Percentiles rank a stretch among this genome's conserved stretches.
These are phyloP conservation scores for Myotis daubentonii DNA, from an alignment of 2,797 vertebrate genomes.

Conservation along the genomic window DNA sequence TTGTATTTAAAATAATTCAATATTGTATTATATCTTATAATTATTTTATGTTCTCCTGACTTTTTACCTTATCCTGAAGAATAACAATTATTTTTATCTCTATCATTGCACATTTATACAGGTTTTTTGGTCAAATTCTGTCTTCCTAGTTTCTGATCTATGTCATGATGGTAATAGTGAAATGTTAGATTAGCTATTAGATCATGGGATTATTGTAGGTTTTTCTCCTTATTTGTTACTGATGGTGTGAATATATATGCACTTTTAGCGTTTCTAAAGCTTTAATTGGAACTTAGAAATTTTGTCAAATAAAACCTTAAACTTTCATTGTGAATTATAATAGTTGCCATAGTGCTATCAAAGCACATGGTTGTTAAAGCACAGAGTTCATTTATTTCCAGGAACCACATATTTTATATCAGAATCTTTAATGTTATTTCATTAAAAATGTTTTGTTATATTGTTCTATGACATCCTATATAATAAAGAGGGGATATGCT, in stretches of 20 bases:
- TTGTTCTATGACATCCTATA: neutral
- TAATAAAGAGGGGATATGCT: too few relatives aligned
- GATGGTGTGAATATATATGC: neutral
- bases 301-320: neutral
- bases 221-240: neutral
- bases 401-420: neutral
- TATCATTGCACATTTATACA: neutral
- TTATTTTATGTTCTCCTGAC: neutral
- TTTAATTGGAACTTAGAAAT: neutral
- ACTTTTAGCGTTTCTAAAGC: neutral
- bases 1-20: slow-evolving; percentile 20
- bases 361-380: neutral
- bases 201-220: neutral
- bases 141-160: neutral
- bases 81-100: neutral
- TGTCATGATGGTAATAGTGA: neutral
- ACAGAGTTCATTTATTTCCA: neutral
- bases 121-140: neutral
- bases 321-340: neutral
- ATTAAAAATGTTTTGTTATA: neutral
- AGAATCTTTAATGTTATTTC: neutral
- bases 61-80: neutral
- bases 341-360: neutral
- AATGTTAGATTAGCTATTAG: neutral
- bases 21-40: neutral